Conservation (phyloP, 64 coral and sea anemone genomes). For the Acropora yongei region DNA sequence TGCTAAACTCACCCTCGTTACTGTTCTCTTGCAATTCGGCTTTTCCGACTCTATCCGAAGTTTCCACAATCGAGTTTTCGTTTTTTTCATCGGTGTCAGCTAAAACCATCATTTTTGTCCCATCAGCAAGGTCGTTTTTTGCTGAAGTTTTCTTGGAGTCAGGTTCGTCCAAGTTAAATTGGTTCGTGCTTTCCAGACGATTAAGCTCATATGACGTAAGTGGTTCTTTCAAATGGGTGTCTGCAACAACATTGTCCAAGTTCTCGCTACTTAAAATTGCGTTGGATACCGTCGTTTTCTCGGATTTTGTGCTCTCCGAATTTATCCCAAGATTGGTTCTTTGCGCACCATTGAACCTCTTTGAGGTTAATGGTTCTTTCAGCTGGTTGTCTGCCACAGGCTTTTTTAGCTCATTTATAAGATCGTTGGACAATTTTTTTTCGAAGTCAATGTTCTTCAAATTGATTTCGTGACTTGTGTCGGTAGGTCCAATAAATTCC, state of each 20-base stretch:
- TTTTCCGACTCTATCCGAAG: background rate
- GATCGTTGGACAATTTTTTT: no score
- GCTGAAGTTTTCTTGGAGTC: no score
- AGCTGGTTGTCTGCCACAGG: background rate
- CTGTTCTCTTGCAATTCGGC: background rate
- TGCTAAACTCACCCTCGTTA: conserved; percentile 11
- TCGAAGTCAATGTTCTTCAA: no score
- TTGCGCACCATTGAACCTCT: background rate
- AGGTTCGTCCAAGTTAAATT: no score
- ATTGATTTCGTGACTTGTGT: background rate
- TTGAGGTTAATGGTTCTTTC: background rate
- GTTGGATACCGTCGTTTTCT: background rate
- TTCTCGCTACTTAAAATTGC: no score
- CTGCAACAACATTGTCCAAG: no score
- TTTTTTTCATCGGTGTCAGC: background rate
- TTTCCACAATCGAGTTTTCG: background rate
- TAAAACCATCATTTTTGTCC: background rate
- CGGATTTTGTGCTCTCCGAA: no score
- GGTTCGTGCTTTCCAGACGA: no score
- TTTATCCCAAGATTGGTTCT: background rate
- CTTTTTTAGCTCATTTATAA: no score
- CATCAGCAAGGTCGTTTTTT: background rate
- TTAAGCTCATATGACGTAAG: no score
- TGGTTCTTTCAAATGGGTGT: no score
- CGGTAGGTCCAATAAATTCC: no score